Conservation (phyloP, 2,797 vertebrate species). For the Lagocephalus sceleratus region DNA sequence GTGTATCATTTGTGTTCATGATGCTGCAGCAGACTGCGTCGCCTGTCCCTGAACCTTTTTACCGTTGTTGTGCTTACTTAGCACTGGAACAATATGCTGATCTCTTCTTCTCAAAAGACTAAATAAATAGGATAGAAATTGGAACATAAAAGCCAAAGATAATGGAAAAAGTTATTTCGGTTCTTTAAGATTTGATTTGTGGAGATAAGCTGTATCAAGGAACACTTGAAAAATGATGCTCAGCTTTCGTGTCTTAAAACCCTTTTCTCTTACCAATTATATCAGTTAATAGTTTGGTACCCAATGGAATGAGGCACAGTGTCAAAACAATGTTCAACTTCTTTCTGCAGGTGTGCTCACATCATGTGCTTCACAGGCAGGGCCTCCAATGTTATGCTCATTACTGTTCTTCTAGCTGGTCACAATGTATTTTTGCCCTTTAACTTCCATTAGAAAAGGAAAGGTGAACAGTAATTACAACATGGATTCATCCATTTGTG, state of each 20-base stretch:
- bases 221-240: conserved; percentile 42
- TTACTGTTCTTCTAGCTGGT: no score
- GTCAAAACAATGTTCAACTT: neutral
- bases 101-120: conserved; percentile 68
- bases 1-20: conserved; percentile 39
- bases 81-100: conserved; percentile 71
- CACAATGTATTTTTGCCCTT: no score
- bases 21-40: conserved; percentile 26
- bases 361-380: no score
- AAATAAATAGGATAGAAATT: conserved; percentile 68
- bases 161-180: conserved; percentile 30
- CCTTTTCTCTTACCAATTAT: conserved; percentile 18
- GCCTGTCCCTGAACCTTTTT: conserved; percentile 66
- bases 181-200: conserved; percentile 50
- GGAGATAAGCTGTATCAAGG: conserved; percentile 34
- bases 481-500: no score
- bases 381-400: no score
- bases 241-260: conserved; percentile 23
- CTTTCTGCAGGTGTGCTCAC: conserved; percentile 2
- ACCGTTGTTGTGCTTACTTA: conserved; percentile 61
- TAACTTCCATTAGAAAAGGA: no score
- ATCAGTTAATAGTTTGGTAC: conserved; percentile 8
- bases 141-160: conserved; percentile 42
- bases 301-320: neutral
- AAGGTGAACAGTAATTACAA: no score